Conservation (phyloP, 2,113 vertebrate species). For the Thomomys bottae region DNA sequence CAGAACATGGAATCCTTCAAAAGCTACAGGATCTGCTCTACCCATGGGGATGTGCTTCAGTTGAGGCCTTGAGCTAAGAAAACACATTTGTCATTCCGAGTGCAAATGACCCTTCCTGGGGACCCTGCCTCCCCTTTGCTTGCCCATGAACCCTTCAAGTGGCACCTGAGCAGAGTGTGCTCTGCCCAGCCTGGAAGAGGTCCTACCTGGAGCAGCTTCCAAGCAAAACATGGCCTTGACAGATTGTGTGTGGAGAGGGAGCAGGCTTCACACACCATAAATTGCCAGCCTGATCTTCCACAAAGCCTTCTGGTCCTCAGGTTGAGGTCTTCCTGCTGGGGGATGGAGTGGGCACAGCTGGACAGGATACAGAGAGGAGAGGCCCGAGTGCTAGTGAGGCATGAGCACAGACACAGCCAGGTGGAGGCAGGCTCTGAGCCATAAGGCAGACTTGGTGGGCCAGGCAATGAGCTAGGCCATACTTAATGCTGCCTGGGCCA, state of each 20-base stretch:
- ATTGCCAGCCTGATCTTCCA: constrained; percentile 83
- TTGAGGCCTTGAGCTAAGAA: constrained; percentile 27
- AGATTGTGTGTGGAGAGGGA: constrained; percentile 84
- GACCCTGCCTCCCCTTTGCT: constrained; percentile 37
- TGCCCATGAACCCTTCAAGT: constrained; percentile 80
- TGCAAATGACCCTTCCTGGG: constrained; percentile 84
- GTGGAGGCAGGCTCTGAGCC: background rate
- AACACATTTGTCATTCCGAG: constrained; percentile 86
- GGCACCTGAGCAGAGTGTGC: constrained; percentile 85
- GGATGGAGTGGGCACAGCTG: background rate
- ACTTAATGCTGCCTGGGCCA: background rate
- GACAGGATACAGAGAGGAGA: background rate
- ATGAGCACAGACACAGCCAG: background rate
- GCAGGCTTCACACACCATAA: constrained; percentile 84
- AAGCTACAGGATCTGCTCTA: rapidly evolving
- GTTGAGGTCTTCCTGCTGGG: background rate
- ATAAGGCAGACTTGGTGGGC: background rate
- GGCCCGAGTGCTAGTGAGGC: background rate
- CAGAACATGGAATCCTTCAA: background rate
- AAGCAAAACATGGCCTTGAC: constrained; percentile 89
- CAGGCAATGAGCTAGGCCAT: background rate
- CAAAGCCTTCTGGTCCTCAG: constrained; percentile 37
- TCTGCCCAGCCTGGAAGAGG: constrained; percentile 83
- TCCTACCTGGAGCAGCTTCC: constrained; percentile 85
- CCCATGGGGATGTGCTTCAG: background rate